Base-by-base conservation (phyloP, 2,113 vertebrate species). In the Scophthalmus maximus region DNA sequence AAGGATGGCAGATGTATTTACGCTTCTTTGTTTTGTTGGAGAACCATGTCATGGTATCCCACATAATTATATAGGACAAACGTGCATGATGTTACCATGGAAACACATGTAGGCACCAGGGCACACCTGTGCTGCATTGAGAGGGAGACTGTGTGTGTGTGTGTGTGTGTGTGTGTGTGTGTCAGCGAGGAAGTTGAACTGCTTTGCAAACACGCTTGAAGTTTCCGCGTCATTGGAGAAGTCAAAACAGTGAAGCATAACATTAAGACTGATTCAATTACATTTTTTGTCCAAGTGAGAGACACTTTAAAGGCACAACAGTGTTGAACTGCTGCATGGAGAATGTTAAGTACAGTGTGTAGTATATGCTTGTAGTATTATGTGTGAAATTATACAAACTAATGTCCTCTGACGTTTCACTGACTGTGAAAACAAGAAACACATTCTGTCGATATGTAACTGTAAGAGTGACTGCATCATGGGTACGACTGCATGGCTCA, bases 61-160 rank as follows among this genome's bases (percentile, higher is more conserved):
- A 49, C 76, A 68, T 88, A 88, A 91, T 91, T 88, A 88, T 71
- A 82, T 38, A 79, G 76, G 73, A 62, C 72, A 81, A 63, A 71
- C 73, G 83, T 63, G 72, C 83, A 82, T 87, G 70, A 68, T 46
- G 85, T 87, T 88, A 86, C 91, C 84, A 91, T 91, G 79, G 88
- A 64, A 90, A 90, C 89, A 57, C 49, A 23, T 69, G 73, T 78
- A 62, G 65, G 73, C 85, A 84, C 76, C 67, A 65, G 18, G 67
- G 85, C 68, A 87, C 87, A 91, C 88, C 88, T 88, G 80, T 84
- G 79, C 47, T n/a, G 14, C 27, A 36, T 67, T 32, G 38, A 68
- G 44, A 53, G 51, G 3, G 4, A 58, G 10, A 46, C 30, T 64
- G 49, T 29, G 67, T 44, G 47, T 46, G 27, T 56, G 34, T 49